Conservation (phyloP, 2,113 vertebrate genomes). For the Channa maculata region DNA sequence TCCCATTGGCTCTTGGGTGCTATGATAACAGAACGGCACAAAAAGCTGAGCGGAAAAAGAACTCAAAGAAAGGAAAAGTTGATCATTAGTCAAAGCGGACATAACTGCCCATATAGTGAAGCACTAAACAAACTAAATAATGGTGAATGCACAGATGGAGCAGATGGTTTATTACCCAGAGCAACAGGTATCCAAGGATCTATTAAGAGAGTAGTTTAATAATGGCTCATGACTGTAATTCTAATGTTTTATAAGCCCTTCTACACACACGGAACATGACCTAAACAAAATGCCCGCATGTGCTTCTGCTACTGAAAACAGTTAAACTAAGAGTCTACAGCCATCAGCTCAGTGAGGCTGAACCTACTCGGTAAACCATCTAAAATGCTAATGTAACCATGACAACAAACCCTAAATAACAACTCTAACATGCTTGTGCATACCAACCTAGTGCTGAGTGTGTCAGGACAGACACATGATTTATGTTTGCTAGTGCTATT, state of each 20-base stretch:
- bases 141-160: conserved; percentile 52
- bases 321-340: neutral
- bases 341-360: neutral
- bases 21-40: conserved; percentile 40
- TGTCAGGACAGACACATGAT: no score
- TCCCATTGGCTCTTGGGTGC: conserved; percentile 24
- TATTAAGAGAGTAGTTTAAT: conserved; percentile 21
- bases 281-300: no score
- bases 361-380: no score
- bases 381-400: neutral
- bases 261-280: neutral
- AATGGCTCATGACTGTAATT: neutral
- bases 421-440: no score
- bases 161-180: conserved; percentile 58
- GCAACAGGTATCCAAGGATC: conserved; percentile 49
- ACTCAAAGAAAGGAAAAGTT: conserved; percentile 39
- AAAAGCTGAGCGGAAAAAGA: neutral
- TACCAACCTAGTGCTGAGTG: no score
- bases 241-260: conserved; percentile 9
- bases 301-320: no score
- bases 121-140: conserved; percentile 44
- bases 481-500: no score
- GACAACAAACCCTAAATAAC: neutral
- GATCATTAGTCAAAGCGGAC: conserved; percentile 67
- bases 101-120: conserved; percentile 44